Base-by-base conservation (phyloP, 2,113 vertebrate species). In the Paratilapia polleni region DNA sequence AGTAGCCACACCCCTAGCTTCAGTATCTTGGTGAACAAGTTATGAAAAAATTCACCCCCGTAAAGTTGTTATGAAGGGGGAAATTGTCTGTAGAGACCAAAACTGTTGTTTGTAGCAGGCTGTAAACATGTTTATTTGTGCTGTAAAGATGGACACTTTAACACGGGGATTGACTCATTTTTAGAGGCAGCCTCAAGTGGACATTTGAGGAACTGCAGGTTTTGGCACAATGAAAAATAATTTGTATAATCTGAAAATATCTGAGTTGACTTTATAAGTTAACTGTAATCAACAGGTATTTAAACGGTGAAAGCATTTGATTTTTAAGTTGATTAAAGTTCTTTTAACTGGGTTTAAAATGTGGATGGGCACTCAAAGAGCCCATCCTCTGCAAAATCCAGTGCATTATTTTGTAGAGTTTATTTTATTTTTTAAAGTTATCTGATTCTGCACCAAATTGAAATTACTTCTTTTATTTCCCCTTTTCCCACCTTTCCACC, bases 221-320 rank as follows among this genome's bases (percentile, higher is more conserved):
- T 56, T 56, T n/a, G 19, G 17, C 49, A 54, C 6, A 54, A 70
- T 19, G 14, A 70, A 70, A 28, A 70, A 28, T 13, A 49, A 14
- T 47, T 47, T 47, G 13, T 13, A 4, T 47, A 13, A 3, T 1
- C 12, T 47, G 43, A 14, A 47, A 47, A 14, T 47, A 47, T 17
- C 5, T 34, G 20, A 62, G 6, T 62, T n/a, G 9, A 62, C n/a
- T 26, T 12, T 15, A 2, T 34, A 17, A 20, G 20, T 62, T 1
- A 6, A 36, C 28, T 62, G 60, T 38, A 36, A 38, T 64, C n/a
- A n/a, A 38, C 38, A 64, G 36, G 20, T 38, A 13, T 64, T 63
- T n/a, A 20, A 28, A 0, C 4, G 13, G 0, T 20, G 19, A 70
- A 70, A 70, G 20, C 1, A 52, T 31, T 20, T 17, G 5, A 15